Evolutionary conservation across 2,113 vertebrate species (phyloP), one percentile per base, ranked within the genome.

Genomic region (Orthonyx spaldingii): DNA sequence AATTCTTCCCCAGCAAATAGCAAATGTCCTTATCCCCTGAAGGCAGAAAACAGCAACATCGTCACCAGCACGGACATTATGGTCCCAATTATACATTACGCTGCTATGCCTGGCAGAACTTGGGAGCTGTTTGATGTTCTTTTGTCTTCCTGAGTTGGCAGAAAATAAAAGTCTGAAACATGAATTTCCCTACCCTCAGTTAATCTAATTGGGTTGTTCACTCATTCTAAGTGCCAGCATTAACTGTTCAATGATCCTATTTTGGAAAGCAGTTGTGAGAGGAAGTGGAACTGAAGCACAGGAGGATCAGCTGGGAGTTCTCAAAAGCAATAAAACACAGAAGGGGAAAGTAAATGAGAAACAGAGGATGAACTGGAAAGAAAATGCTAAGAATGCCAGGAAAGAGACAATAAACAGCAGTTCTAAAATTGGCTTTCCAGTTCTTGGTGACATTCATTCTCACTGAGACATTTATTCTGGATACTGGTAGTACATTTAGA

Each of bases 251-350:
- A 90, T 70, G 91, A 94, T 92, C 80, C 89, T 82, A 50, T 84
- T 94, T 90, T 86, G 56, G 60, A 96, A 94, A 37, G 86, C 64
- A 70, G 79, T 84, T 92, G 90, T 49, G 83, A 96, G 71, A 88
- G 66, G 59, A 93, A 93, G 87, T 85, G 66, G 59, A 93, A 88
- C 68, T 33, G 30, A 72, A 93, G 86, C 66, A 86, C 88, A 94
- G 75, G 82, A 93, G 84, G 84, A 97, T 94, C 94, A 96, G 46
- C 83, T 94, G 94, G 88, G 90, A 94, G 79, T 86, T 95, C 66
- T 93, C 85, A 92, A 94, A 93, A 92, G 94, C 90, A 94, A 92
- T 93, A 95, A 88, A 93, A 96, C 52, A 77, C 88, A 89, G 89
- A 80, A 84, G 39, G 72, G 87, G 84, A 93, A 94, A 92, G 64